A percentile compares a stretch with the other conserved stretches of the same genome.
phyloP scores from a whole-genome alignment of 2,113 vertebrate genomes.

The Dicaeum eximium region DNA sequence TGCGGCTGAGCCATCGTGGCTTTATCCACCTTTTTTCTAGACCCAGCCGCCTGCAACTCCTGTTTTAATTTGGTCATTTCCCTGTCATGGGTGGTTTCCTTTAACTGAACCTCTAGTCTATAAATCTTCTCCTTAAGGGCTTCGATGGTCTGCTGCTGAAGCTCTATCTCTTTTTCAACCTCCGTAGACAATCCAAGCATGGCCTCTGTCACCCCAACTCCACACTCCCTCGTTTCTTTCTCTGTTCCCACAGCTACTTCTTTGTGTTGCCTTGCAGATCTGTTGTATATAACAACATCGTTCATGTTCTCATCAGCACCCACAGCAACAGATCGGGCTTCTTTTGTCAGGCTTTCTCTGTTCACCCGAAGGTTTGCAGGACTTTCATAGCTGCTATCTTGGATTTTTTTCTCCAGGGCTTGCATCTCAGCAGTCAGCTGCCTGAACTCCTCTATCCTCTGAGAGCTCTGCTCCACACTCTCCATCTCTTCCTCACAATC shows the following conservation, averaged over 20 bases:
- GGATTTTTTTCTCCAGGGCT: constrained; percentile 87
- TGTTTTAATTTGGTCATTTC: constrained; percentile 96
- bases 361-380: constrained; percentile 25
- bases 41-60: constrained; percentile 88
- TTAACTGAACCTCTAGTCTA: constrained; percentile 89
- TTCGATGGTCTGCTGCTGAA: constrained; percentile 93
- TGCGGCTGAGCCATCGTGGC: constrained; percentile 77
- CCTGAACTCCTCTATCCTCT: constrained; percentile 87
- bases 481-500: constrained; percentile 82
- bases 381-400: constrained; percentile 70
- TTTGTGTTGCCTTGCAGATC: constrained; percentile 42
- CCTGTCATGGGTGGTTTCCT: constrained; percentile 88
- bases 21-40: constrained; percentile 87
- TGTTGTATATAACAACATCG: constrained; percentile 68
- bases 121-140: constrained; percentile 93
- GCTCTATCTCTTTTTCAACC: constrained; percentile 87
- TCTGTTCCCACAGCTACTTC: constrained; percentile 80
- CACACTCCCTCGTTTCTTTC: constrained; percentile 64
- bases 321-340: constrained; percentile 79
- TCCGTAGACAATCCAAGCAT: constrained; percentile 90
- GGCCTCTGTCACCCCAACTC: constrained; percentile 84
- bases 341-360: constrained; percentile 35
- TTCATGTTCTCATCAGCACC: constrained; percentile 86
- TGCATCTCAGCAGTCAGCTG: constrained; percentile 92
- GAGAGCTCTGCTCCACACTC: constrained; percentile 78